phyloP scores from a whole-genome alignment of 2,888 invertebrate genomes.

The Sacculina carcini region DNA sequence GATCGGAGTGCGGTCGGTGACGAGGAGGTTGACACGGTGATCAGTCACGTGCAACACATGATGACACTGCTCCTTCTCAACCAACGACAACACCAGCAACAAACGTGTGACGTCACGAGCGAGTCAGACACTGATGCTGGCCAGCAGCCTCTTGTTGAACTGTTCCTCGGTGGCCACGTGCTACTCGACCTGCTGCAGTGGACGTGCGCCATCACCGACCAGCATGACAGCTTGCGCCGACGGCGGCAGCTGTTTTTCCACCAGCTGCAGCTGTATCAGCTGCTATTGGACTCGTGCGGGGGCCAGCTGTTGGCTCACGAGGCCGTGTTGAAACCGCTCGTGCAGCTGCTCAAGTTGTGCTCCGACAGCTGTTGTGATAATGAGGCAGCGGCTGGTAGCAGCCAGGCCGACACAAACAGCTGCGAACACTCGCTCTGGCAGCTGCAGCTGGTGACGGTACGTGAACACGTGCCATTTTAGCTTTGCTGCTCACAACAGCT shows the following conservation, averaged over 20 bases:
- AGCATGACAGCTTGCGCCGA: too few relatives aligned
- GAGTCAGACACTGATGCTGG: constrained; percentile 4
- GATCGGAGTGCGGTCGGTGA: too few relatives aligned
- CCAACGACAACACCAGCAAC: constrained; percentile 12
- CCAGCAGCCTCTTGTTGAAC: constrained; percentile 35
- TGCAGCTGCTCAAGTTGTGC: constrained; percentile 54
- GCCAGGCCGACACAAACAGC: constrained; percentile 65
- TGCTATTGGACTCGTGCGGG: constrained; percentile 51
- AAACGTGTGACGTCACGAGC: constrained; percentile 22
- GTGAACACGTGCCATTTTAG: not conserved
- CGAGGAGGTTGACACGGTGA: constrained; percentile 69
- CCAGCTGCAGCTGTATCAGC: constrained; percentile 62
- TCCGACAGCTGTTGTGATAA: constrained; percentile 57
- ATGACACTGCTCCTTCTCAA: constrained; percentile 56
- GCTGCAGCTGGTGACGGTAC: constrained; percentile 39
- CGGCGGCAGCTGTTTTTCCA: constrained; percentile 56
- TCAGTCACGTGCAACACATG: constrained; percentile 76
- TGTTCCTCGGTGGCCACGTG: constrained; percentile 56
- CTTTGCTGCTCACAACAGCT: not conserved
- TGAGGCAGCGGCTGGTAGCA: constrained; percentile 53
- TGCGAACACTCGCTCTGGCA: constrained; percentile 58
- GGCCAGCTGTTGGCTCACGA: constrained; percentile 63
- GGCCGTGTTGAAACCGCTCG: constrained; percentile 58
- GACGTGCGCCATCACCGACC: constrained; percentile 59
- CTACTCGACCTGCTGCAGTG: constrained; percentile 61